phyloP scores from a whole-genome alignment of 2,888 invertebrate species.

The Papilio demoleus region DNA sequence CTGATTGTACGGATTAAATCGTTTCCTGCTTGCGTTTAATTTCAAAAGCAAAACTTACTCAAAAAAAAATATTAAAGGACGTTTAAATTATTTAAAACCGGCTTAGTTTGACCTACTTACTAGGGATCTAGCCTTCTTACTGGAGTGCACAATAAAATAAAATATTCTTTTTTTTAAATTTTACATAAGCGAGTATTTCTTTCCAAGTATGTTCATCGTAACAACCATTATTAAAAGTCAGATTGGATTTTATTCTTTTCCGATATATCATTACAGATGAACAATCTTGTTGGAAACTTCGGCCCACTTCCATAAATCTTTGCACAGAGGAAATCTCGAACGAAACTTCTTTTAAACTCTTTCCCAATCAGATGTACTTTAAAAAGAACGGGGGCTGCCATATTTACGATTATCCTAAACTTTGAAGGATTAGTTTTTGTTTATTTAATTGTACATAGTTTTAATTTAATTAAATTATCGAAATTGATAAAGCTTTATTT shows the following conservation, averaged over 20 bases:
- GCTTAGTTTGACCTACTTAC: neutral
- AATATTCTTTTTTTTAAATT: too few relatives aligned
- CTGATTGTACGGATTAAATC: neutral
- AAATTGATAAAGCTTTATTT: too few relatives aligned
- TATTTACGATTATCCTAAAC: neutral
- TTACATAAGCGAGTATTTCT: too few relatives aligned
- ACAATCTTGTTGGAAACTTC: constrained; percentile 2
- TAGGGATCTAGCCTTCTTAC: neutral
- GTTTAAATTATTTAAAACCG: neutral
- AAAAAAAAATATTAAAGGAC: too few relatives aligned
- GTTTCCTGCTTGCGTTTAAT: neutral
- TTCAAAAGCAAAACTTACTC: neutral
- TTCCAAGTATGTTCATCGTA: neutral
- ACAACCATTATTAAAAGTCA: neutral
- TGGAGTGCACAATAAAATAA: too few relatives aligned
- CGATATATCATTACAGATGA: constrained; percentile 1
- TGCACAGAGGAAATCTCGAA: constrained; percentile 1
- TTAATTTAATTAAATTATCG: too few relatives aligned
- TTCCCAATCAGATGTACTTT: constrained; percentile 17
- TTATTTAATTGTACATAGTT: too few relatives aligned
- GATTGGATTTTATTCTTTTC: neutral
- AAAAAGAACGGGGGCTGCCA: neutral
- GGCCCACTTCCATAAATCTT: constrained; percentile 23
- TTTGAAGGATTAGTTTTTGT: neutral
- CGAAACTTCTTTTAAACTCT: constrained; percentile 11